Percentiles rank a stretch among this genome's conserved stretches.
Evolutionary conservation across 2,113 vertebrate genomes (phyloP).

Genomic region (Chaetodon trifascialis): DNA sequence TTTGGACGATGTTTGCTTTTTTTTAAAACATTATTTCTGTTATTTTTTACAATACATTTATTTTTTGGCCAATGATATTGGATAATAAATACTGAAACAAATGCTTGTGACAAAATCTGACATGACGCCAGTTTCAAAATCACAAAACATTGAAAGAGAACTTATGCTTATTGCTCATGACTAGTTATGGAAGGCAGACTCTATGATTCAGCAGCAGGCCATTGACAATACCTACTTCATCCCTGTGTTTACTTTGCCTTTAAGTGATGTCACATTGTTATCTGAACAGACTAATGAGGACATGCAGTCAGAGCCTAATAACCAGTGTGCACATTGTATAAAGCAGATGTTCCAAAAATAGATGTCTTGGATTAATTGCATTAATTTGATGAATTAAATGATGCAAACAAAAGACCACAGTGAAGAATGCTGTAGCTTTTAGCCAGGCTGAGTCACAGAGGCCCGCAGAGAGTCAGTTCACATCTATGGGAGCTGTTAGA

Average conservation of each 20-base stretch:
- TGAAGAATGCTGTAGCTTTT: conserved; percentile 52
- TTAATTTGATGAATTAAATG: conserved; percentile 64
- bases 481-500: conserved; percentile 36
- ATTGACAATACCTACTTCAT: conserved; percentile 21
- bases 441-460: conserved; percentile 57
- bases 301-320: conserved; percentile 45
- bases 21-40: background rate
- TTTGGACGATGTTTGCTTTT: background rate
- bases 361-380: conserved; percentile 63
- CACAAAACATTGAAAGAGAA: background rate
- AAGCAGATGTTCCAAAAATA: conserved; percentile 68
- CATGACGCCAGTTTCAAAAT: background rate
- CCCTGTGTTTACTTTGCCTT: conserved; percentile 38
- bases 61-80: background rate
- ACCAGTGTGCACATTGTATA: conserved; percentile 48
- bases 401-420: conserved; percentile 61
- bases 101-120: no score
- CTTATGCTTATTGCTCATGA: background rate
- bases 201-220: background rate
- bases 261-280: conserved; percentile 44
- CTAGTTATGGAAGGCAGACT: background rate
- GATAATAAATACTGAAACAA: background rate
- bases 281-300: conserved; percentile 59
- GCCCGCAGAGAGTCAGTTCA: conserved; percentile 36
- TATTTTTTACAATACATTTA: background rate